Percentiles rank a stretch among this genome's conserved stretches.
Conservation (phyloP, 2,888 invertebrate species). For the Sycophila texana region DNA sequence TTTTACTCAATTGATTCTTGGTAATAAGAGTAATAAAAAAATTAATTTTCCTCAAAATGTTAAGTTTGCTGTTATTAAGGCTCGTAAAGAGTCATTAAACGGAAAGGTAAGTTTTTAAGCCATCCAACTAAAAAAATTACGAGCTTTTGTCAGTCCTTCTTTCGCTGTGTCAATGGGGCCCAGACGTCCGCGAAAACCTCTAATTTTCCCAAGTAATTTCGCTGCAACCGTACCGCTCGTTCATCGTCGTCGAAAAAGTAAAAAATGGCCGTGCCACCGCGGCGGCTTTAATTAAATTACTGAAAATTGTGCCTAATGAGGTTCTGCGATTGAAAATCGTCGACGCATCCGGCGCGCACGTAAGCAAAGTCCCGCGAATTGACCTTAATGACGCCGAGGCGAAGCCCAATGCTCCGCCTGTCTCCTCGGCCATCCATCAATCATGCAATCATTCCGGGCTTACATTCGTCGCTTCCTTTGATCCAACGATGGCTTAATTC, state of each 20-base stretch:
- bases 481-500: slow-evolving; percentile 65
- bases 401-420: slow-evolving; percentile 38
- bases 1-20: background rate
- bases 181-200: slow-evolving; percentile 32
- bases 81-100: background rate
- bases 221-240: slow-evolving; percentile 21
- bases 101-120: background rate
- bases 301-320: slow-evolving; percentile 43
- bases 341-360: slow-evolving; percentile 10
- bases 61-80: background rate
- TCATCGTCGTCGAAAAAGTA: background rate
- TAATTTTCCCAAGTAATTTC: slow-evolving; percentile 34
- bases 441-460: slow-evolving; percentile 51
- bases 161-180: too few species aligned
- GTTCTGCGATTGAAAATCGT: slow-evolving; percentile 41
- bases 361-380: slow-evolving; percentile 43
- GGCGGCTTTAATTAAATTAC: slow-evolving; percentile 46
- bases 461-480: slow-evolving; percentile 51
- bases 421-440: slow-evolving; percentile 56
- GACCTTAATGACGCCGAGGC: slow-evolving; percentile 52
- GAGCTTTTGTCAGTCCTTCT: background rate
- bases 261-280: slow-evolving; percentile 5
- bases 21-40: too few species aligned
- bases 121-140: background rate
- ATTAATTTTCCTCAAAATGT: too few species aligned